Conservation (phyloP, 2,797 vertebrate species). For the Coracias cyanogaster region DNA sequence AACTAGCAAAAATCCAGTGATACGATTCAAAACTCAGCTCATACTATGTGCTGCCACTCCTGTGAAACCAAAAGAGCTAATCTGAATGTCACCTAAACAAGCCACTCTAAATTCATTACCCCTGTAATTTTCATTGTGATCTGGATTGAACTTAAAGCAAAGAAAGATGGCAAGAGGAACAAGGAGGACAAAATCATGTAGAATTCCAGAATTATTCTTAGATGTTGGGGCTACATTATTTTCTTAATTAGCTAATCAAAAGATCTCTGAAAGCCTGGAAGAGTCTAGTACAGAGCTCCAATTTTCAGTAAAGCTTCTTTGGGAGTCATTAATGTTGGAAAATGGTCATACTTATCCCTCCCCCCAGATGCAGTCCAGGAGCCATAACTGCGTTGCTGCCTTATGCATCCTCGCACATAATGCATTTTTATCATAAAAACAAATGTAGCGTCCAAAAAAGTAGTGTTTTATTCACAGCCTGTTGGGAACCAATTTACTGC, state of each 20-base stretch:
- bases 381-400: neutral
- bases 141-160: neutral
- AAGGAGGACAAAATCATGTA: neutral
- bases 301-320: neutral
- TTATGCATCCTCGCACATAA: neutral
- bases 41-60: neutral
- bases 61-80: neutral
- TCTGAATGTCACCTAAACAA: neutral
- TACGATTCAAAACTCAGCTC: neutral
- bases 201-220: neutral
- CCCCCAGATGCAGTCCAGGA: neutral
- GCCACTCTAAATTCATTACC: neutral
- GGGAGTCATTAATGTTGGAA: neutral
- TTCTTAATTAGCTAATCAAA: neutral
- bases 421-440: constrained; percentile 14
- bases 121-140: neutral
- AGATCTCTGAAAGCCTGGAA: neutral
- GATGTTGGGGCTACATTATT: neutral
- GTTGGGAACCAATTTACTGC: constrained; percentile 46
- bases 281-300: neutral
- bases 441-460: constrained; percentile 5
- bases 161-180: neutral
- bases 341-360: neutral
- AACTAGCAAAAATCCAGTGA: neutral
- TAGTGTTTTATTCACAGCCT: constrained; percentile 24